Conservation (phyloP, 2,113 vertebrate species). For the Pomatostomus ruficeps region DNA sequence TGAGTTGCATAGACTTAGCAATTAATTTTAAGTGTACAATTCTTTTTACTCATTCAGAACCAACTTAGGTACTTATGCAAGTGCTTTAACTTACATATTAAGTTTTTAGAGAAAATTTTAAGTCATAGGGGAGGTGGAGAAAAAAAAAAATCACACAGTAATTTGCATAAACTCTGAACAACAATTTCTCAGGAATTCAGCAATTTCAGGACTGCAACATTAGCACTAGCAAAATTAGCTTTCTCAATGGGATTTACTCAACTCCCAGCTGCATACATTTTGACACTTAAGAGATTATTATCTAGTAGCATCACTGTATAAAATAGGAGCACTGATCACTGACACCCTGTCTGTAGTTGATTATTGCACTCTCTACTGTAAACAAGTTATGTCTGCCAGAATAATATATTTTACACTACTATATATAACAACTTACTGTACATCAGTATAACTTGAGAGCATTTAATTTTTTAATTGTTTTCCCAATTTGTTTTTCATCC, state of each 20-base stretch:
- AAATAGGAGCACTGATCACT: neutral
- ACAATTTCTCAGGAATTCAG: neutral
- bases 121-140: neutral
- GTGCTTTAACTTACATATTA: neutral
- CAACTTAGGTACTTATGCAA: neutral
- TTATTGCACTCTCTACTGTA: neutral
- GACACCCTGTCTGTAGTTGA: neutral
- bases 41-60: neutral
- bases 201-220: neutral
- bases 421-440: neutral
- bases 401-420: neutral
- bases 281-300: neutral
- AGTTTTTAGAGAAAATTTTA: neutral
- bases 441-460: neutral
- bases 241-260: neutral
- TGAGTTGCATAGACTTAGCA: neutral
- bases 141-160: neutral
- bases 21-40: neutral
- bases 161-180: neutral
- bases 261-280: neutral
- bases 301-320: neutral
- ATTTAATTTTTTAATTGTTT: neutral
- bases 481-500: neutral
- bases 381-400: neutral
- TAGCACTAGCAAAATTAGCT: neutral